Percentiles rank a stretch among this genome's conserved stretches.
phyloP scores from a whole-genome alignment of 2,888 invertebrate genomes.

The Bellardia pandia region DNA sequence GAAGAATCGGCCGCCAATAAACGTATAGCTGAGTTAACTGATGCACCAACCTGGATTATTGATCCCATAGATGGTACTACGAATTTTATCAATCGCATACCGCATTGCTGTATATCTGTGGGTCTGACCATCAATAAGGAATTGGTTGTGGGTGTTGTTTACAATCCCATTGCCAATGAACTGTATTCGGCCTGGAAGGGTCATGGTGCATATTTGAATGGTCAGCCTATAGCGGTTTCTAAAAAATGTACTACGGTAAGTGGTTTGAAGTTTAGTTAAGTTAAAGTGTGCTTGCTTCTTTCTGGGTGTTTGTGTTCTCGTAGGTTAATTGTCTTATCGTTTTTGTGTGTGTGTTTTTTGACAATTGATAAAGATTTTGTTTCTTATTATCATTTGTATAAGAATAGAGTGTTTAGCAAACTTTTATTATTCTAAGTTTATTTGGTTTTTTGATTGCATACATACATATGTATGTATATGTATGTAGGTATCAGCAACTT shows the following conservation, averaged over 20 bases:
- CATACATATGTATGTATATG: background rate
- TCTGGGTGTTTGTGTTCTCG: background rate
- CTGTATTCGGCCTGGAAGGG: conserved; percentile 90
- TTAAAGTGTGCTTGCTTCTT: background rate
- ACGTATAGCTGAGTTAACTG: conserved; percentile 85
- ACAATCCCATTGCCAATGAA: conserved; percentile 89
- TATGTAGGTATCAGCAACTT: too few species aligned
- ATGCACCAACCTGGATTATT: conserved; percentile 93
- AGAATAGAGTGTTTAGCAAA: conserved; percentile 10
- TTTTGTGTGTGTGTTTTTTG: conserved; percentile 12
- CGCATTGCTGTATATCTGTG: conserved; percentile 89
- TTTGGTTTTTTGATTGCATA: background rate
- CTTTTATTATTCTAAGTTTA: background rate
- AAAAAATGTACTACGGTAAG: conserved; percentile 81
- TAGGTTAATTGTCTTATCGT: conserved; percentile 3
- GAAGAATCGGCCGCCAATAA: conserved; percentile 85
- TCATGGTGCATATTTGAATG: conserved; percentile 91
- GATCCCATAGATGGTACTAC: conserved; percentile 95
- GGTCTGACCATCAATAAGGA: conserved; percentile 86
- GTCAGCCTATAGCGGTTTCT: conserved; percentile 85
- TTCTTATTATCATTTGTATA: conserved; percentile 23
- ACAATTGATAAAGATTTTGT: conserved; percentile 31
- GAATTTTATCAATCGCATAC: conserved; percentile 91
- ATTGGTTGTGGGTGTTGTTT: conserved; percentile 89
- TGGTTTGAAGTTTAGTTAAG: conserved; percentile 11